A percentile compares a stretch with the other conserved stretches of the same genome.
These are phyloP conservation scores for Monopterus albus DNA, from an alignment of 2,113 vertebrate species.

Conservation along the genomic window DNA sequence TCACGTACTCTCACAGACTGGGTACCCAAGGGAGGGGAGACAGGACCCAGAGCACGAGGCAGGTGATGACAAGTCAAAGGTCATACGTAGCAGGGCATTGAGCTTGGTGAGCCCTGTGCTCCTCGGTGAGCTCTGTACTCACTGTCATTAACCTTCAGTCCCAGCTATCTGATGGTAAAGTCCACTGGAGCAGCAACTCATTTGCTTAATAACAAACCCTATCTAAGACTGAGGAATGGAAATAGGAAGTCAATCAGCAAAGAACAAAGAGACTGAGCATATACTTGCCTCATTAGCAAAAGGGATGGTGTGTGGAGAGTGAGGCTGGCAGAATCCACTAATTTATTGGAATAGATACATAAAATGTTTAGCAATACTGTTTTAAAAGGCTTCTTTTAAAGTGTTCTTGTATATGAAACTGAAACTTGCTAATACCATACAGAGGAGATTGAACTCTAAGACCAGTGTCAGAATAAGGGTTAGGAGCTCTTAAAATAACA, in stretches of 20 bases:
- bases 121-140: no score
- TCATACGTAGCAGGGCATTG: slow-evolving; percentile 49
- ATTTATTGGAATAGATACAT: slow-evolving; percentile 2
- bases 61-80: slow-evolving; percentile 51
- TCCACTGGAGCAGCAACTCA: slow-evolving; percentile 65
- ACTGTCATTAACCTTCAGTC: slow-evolving; percentile 77
- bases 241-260: slow-evolving; percentile 60
- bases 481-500: no score
- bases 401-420: background rate
- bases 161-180: slow-evolving; percentile 68
- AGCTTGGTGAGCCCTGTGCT: slow-evolving; percentile 14
- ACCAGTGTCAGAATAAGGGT: no score
- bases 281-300: slow-evolving; percentile 53
- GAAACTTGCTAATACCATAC: slow-evolving; percentile 1
- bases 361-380: background rate
- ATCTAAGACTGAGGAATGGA: slow-evolving; percentile 50
- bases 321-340: slow-evolving; percentile 13
- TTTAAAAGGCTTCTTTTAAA: background rate
- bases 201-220: slow-evolving; percentile 70
- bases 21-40: background rate
- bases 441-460: no score
- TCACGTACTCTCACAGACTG: slow-evolving; percentile 3
- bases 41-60: background rate
- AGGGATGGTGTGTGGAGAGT: slow-evolving; percentile 8
- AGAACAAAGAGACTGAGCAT: slow-evolving; percentile 35